Base-by-base conservation (phyloP, 2,888 invertebrate species). In the Watsonalla binaria region DNA sequence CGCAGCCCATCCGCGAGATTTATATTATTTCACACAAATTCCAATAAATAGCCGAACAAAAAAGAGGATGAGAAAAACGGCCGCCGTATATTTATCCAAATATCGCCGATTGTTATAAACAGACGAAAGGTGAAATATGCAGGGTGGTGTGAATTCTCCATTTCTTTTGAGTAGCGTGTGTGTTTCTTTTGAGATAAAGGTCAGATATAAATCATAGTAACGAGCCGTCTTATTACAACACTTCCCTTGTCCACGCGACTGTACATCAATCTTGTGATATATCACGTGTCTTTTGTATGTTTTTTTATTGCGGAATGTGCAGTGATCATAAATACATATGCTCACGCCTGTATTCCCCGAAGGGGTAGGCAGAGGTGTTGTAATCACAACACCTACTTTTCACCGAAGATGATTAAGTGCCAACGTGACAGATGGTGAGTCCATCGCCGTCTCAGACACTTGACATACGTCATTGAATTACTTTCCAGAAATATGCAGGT, bases 151-250 rank as follows among this genome's bases (percentile, higher is more conserved):
- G 42, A 42, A 42, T 42, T 37, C 37, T 49, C 37, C 9, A 49
- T 49, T 37, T 49, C 37, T 9, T 49, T 49, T 47, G 24, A 33
- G 24, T 33, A 47, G n/a, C 34, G 24, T 2, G 24, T 24, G 24
- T 24, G 4, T 24, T 24, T 24, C 24, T 24, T 24, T 24, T 11
- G 15, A 39, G 37, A 49, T 14, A 39, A 39, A 15, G 6, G 14
- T 14, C 37, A n/a, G 9, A 49, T 15, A 49, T 49, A 49, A 49
- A 49, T 49, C 37, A 49, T 49, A 13, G 49, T 49, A 49, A 49
- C 49, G 37, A 49, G 37, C 37, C 15, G 49, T 49, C 49, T 7
- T 7, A 49, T 49, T 37, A 39, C 49, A 33, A 2, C 49, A 37
- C 37, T 49, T 49, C 49, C 49, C 13, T 14, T 49, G 14, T 37